Base-by-base conservation (phyloP, 2,888 invertebrate genomes). In the Artemia sinica region DNA sequence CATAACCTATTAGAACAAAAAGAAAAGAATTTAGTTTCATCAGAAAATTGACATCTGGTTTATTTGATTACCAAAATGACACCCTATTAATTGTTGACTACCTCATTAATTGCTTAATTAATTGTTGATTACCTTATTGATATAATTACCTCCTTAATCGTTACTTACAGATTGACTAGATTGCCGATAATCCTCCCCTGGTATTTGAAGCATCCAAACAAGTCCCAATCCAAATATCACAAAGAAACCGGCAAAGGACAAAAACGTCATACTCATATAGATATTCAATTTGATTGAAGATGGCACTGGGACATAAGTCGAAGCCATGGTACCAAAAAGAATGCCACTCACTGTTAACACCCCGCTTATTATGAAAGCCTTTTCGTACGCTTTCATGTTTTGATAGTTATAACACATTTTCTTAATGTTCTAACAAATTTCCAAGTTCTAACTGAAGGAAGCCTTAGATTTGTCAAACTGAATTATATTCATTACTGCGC, bases 221-320 rank as follows among this genome's bases (percentile, higher is more conserved):
- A 58, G 58, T 10, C 58, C 58, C 58, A 58, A 10, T 58, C 58
- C 58, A 58, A 58, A 58, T 18, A 58, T 18, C 8, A 58, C 58
- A 58, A 58, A 58, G 58, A 58, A 58, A 14, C 58, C 58, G 18
- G 14, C 58, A 58, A 58, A 58, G 8, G 58, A 58, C 58, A 58
- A 18, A 18, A 58, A 58, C n/a, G 58, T 58, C 58, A 58, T 58
- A 58, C 58, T 58, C 58, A 58, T n/a, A 10, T 58, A 58, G 58
- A 58, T 18, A 10, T 58, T 58, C 58, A 58, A 14, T 58, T 58
- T n/a, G 14, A 58, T 18, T 14, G 14, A 14, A 58, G 58, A 58
- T 58, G 58, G 58, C 58, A 18, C 11, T 9, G 58, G 58, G 2
- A 9, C 18, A 58, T 58, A 58, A 18, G n/a, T 18, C n/a, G 14